Evolutionary conservation across 1,140 invertebrate species (phyloP).

Genomic region (Macrobrachium rosenbergii): DNA sequence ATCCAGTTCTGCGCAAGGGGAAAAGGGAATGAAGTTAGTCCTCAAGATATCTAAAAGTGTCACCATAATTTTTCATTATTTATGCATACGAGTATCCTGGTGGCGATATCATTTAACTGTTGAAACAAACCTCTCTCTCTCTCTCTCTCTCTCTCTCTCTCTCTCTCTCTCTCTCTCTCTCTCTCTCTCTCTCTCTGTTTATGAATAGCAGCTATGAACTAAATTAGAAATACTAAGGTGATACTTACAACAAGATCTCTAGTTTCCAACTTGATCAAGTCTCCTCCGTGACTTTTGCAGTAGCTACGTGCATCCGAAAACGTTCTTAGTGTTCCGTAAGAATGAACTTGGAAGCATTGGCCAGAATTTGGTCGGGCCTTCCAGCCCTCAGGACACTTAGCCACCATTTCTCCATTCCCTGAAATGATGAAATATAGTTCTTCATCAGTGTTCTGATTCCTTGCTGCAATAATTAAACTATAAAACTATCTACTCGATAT

Average conservation of each 20-base stretch:
- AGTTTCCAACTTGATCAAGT: slow-evolving; percentile 3
- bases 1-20: slow-evolving; percentile 28
- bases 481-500: no score
- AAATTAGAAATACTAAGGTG: no score
- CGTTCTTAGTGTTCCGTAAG: background rate
- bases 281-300: slow-evolving; percentile 25
- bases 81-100: background rate
- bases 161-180: background rate
- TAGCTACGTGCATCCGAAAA: slow-evolving; percentile 33
- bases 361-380: background rate
- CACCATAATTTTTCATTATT: background rate
- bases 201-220: background rate
- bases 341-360: slow-evolving; percentile 35
- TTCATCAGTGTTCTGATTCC: no score
- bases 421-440: background rate
- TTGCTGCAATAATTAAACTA: no score
- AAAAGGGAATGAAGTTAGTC: background rate
- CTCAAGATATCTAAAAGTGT: background rate
- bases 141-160: background rate
- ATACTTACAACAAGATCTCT: slow-evolving; percentile 11
- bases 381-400: slow-evolving; percentile 37
- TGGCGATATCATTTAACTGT: no score
- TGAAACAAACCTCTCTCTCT: no score
- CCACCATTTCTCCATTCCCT: slow-evolving; percentile 37
- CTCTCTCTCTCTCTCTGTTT: no score